Base-by-base conservation (phyloP, 2,797 vertebrate genomes). In the Galago senegalensis region DNA sequence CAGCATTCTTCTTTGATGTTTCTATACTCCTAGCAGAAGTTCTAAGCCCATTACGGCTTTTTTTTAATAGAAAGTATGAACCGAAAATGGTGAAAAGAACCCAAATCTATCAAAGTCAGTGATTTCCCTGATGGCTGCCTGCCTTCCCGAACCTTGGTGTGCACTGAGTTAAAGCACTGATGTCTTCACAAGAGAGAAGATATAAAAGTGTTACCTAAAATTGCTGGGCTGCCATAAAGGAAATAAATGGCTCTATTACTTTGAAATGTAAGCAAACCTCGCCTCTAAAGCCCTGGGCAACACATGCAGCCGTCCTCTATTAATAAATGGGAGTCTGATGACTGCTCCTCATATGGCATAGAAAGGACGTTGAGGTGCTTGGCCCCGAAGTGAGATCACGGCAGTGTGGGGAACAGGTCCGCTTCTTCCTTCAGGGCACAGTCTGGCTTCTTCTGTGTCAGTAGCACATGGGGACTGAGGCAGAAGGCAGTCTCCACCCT, bases 211-310 rank as follows among this genome's bases (percentile, higher is more conserved):
- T 87, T 96, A 87, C 37, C 69, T 88, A 96, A 95, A 96, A 97
- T 93, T 95, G 31, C 90, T 63, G 56, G 81, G 81, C 9, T 86
- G 60, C 94, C 89, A 92, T 97, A 96, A 97, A 95, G 60, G 40
- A 97, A 96, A 97, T 86, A 92, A 86, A 97, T 84, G 81, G 76
- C 79, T 85, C 94, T 92, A 83, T 97, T 97, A 93, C 65, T 92
- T 90, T 97, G 94, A 96, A 96, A 95, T 96, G 94, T 96, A 97
- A 97, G 92, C 69, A 90, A 89, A 95, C 96, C 89, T 81, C 29
- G 12, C 61, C 53, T 89, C 65, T 37, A 80, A 96, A 88, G 90
- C 90, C 85, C 73, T 93, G 56, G 87, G 92, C 77, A 92, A 97
- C 37, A 46, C 79, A 90, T 27, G 90, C 92, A 97, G 60, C 53